phyloP scores from a whole-genome alignment of 2,113 vertebrate species.

The Columbina picui region DNA sequence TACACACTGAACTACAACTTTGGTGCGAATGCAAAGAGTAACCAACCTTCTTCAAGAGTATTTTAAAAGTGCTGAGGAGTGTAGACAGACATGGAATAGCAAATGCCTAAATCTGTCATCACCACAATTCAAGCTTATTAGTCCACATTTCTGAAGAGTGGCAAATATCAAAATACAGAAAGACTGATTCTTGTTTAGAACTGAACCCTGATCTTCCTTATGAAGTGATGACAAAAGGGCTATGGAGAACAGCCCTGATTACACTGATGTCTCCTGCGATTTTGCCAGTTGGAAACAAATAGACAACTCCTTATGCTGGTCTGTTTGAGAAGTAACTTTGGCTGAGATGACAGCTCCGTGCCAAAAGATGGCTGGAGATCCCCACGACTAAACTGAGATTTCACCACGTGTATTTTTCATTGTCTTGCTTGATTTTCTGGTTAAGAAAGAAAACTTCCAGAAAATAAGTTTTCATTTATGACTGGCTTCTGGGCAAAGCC shows the following conservation, averaged over 20 bases:
- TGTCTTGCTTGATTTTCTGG: not conserved
- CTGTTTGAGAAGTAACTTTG: not conserved
- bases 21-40: not conserved
- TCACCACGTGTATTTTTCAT: not conserved
- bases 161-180: not conserved
- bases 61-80: not conserved
- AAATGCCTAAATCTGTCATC: not conserved
- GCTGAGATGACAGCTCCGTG: not conserved
- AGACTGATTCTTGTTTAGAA: not conserved
- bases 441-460: not conserved
- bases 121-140: accelerated
- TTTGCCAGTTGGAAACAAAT: not conserved
- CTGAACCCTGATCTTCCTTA: not conserved
- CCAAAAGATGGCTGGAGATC: not conserved
- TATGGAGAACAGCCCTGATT: not conserved
- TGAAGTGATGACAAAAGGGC: not conserved
- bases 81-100: not conserved
- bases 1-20: not conserved
- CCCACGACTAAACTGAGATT: not conserved
- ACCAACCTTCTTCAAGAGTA: not conserved
- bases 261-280: not conserved
- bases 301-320: not conserved
- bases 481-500: not conserved
- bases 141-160: not conserved
- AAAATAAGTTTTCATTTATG: not conserved